Evolutionary conservation across 2,113 vertebrate genomes (phyloP).

Genomic region (Balaeniceps rex): DNA sequence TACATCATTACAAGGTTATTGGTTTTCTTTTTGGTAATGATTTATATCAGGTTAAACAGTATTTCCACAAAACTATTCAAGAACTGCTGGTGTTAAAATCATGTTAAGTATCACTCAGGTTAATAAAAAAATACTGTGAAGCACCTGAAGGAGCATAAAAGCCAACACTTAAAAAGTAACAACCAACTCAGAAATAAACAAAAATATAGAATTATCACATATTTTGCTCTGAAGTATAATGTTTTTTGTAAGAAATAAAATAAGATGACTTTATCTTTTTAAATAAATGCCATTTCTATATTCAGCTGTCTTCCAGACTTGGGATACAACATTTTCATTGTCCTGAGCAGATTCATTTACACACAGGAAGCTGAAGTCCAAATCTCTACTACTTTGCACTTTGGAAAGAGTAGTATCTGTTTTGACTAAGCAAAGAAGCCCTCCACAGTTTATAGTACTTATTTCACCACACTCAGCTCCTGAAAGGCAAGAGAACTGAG

Average conservation of each 20-base stretch:
- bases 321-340: background rate
- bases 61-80: background rate
- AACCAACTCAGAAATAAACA: background rate
- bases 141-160: background rate
- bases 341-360: background rate
- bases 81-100: background rate
- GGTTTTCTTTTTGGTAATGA: background rate
- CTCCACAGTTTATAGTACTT: background rate
- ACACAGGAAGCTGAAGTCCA: background rate
- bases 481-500: background rate
- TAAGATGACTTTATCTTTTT: background rate
- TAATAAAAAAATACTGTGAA: background rate
- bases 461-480: background rate
- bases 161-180: background rate
- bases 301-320: background rate
- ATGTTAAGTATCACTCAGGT: background rate
- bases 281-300: background rate
- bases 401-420: background rate
- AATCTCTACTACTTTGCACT: background rate
- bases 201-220: fast-evolving
- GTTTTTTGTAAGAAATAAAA: background rate
- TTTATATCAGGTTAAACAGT: background rate
- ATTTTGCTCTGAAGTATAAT: background rate
- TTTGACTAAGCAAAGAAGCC: background rate
- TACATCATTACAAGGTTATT: background rate